Conservation (phyloP, 2,797 vertebrate genomes). For the Loris lydekkerianus region DNA sequence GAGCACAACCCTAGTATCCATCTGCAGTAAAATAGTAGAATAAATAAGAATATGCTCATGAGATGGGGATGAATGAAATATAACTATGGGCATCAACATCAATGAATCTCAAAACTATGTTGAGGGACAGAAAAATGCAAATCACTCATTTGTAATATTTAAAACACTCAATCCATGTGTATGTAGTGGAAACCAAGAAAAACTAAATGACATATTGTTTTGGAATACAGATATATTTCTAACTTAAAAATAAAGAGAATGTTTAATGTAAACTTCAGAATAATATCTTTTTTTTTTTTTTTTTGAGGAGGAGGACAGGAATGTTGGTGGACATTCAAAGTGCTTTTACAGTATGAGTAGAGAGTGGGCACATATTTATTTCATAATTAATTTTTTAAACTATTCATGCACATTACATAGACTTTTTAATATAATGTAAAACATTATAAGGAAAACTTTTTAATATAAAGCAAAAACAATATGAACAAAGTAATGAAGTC, state of each 20-base stretch:
- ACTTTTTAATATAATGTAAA: background rate
- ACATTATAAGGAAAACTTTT: background rate
- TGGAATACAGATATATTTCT: background rate
- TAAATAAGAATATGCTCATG: background rate
- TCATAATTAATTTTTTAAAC: background rate
- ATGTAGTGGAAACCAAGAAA: conserved; percentile 21
- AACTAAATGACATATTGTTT: background rate
- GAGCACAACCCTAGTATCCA: background rate
- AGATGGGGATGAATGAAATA: background rate
- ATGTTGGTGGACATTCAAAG: background rate
- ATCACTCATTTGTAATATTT: background rate
- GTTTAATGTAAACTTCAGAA: background rate
- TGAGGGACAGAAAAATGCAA: background rate
- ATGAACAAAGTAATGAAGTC: conserved; percentile 36
- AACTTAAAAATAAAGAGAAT: background rate
- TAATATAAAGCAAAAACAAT: conserved; percentile 41
- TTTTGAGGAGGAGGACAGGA: background rate
- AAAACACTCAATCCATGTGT: background rate
- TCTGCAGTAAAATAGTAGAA: background rate
- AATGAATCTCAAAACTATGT: background rate
- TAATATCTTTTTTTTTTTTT: background rate
- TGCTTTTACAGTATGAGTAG: background rate
- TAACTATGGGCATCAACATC: background rate
- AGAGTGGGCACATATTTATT: background rate
- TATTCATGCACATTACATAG: background rate